phyloP scores from a whole-genome alignment of 2,113 vertebrate genomes.

The Hydropotes inermis region DNA sequence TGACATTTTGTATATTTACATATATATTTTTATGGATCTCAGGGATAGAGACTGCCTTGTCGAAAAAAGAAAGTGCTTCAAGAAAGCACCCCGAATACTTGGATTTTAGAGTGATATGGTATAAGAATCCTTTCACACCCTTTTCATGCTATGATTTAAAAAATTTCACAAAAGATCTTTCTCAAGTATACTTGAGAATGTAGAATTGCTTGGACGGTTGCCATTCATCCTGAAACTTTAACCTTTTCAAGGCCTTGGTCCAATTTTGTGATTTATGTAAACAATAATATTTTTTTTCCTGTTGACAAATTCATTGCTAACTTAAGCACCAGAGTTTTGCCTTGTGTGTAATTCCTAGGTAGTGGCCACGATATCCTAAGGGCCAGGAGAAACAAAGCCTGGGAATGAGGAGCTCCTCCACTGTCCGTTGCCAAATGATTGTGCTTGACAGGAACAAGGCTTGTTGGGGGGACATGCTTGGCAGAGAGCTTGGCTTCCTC shows the following conservation, averaged over 20 bases:
- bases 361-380: not conserved
- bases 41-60: not conserved
- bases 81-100: not conserved
- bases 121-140: not conserved
- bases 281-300: not conserved
- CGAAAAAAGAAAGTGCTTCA: not conserved
- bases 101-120: not conserved
- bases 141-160: not conserved
- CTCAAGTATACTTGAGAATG: not conserved
- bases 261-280: slow-evolving; percentile 36
- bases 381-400: not conserved
- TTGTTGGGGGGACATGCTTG: not conserved
- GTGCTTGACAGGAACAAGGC: not conserved
- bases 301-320: slow-evolving; percentile 5
- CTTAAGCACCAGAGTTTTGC: not conserved
- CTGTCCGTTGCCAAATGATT: not conserved
- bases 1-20: not conserved
- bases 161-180: slow-evolving; percentile 13
- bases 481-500: not conserved
- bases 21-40: not conserved
- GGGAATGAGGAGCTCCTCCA: not conserved
- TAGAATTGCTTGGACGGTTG: not conserved
- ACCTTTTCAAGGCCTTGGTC: not conserved
- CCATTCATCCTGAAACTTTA: not conserved
- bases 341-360: slow-evolving; percentile 26